Conservation (phyloP, 2,113 vertebrate species). For the Callipepla californica region DNA sequence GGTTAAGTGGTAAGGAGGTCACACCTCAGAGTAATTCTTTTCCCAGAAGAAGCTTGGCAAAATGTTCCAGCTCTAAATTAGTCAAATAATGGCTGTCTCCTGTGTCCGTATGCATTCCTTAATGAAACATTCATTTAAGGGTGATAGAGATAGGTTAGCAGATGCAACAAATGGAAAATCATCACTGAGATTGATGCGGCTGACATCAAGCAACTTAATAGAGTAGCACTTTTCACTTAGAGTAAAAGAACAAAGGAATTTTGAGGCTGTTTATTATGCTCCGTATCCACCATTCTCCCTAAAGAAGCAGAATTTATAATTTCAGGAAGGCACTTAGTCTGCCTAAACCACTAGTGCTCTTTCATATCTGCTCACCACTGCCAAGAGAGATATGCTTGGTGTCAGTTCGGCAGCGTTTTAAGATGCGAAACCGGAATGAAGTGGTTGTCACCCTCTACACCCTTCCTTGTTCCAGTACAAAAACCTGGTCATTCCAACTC, state of each 20-base stretch:
- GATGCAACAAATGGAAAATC: conserved; percentile 22
- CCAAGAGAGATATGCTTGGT: background rate
- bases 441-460: background rate
- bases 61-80: conserved; percentile 21
- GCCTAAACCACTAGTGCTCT: background rate
- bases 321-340: background rate
- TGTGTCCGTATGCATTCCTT: background rate
- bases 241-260: conserved; percentile 18
- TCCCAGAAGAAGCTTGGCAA: background rate
- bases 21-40: background rate
- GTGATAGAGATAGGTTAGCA: background rate
- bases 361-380: too few species aligned
- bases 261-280: background rate
- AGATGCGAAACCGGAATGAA: background rate
- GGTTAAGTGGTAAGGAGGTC: background rate
- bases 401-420: background rate
- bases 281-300: background rate
- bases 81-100: conserved; percentile 12
- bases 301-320: background rate
- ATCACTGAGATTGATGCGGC: background rate
- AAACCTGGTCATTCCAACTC: background rate
- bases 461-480: background rate
- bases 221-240: background rate
- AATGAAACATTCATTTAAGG: conserved; percentile 39
- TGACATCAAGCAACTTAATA: background rate